Percentiles rank a stretch among this genome's conserved stretches.
Conservation (phyloP, 2,797 vertebrate species). For the Pristis pectinata region DNA sequence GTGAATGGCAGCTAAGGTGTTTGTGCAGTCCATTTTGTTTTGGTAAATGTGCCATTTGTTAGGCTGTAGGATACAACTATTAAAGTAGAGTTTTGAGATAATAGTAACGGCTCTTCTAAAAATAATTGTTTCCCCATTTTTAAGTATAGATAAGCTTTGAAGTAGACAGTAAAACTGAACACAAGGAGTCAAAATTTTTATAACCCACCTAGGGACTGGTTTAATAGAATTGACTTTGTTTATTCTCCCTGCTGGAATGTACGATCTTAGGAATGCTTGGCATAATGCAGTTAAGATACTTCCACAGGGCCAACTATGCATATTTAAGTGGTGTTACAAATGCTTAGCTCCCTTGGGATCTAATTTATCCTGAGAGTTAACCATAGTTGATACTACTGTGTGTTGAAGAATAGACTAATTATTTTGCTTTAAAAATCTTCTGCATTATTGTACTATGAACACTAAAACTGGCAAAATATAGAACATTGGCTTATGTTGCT, state of each 20-base stretch:
- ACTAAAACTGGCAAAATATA: background rate
- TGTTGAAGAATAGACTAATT: background rate
- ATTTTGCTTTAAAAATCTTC: background rate
- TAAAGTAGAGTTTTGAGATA: background rate
- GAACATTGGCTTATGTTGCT: background rate
- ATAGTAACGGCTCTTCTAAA: conserved; percentile 10
- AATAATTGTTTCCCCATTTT: background rate
- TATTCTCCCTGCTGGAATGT: background rate
- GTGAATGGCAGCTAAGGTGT: background rate
- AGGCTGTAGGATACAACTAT: background rate
- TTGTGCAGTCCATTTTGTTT: conserved; percentile 6
- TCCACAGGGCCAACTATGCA: background rate
- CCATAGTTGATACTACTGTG: background rate
- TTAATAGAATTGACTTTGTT: background rate
- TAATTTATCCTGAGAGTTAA: background rate
- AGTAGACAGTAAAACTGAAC: background rate
- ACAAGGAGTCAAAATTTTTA: background rate
- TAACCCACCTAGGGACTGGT: background rate
- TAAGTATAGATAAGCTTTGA: background rate
- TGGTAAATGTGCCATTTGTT: background rate
- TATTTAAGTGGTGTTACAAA: background rate
- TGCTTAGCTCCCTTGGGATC: background rate
- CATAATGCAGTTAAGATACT: background rate
- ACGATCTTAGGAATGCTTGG: background rate
- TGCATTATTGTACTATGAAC: background rate